Evolutionary conservation across 2,797 vertebrate genomes (phyloP), one percentile per base, ranked within the genome.

Genomic region (Triplophysa yarkandensis): DNA sequence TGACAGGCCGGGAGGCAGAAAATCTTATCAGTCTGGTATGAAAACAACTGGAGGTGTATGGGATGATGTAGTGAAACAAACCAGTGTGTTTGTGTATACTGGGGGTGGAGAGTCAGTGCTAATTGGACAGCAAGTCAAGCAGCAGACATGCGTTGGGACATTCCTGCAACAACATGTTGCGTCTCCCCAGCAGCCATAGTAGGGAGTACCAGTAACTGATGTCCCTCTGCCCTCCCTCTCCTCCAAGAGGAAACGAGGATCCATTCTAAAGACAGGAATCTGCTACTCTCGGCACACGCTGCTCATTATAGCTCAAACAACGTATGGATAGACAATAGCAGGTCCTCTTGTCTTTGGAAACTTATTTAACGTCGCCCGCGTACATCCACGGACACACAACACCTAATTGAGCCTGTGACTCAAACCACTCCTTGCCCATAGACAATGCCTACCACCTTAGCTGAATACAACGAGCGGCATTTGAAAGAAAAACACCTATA

Each of bases 141-240:
- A 90, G 73, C 65, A 55, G 88, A 89, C 82, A 87, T 77, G 86
- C 85, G 79, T 85, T 90, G 88, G 89, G 64, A 76, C 93, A 95
- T 97, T 96, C 94, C 90, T 93, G 84, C 82, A 80, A 77, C 84
- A 78, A 82, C 80, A 84, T 87, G 90, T 81, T 81, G 77, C 43
- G 89, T 97, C 93, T 95, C 95, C 95, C 87, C 84, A 94, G 95
- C 92, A 91, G 89, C 90, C 75, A 85, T 84, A 85, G 86, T 79
- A 89, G 77, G 83, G 80, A 73, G 79, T 76, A 71, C 77, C 73
- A 52, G 25, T 78, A 48, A 48, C 44, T 46, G 52, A 25, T 28
- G 66, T 65, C 54, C 39, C 65, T 62, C 39, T 77, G 43, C 77
- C 58, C 74, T 74, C 46, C 41, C 39, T 66, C 72, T 70, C 77